A percentile compares a stretch with the other conserved stretches of the same genome.
phyloP scores from a whole-genome alignment of 2,888 invertebrate genomes.

The Glaucopsyche alexis region DNA sequence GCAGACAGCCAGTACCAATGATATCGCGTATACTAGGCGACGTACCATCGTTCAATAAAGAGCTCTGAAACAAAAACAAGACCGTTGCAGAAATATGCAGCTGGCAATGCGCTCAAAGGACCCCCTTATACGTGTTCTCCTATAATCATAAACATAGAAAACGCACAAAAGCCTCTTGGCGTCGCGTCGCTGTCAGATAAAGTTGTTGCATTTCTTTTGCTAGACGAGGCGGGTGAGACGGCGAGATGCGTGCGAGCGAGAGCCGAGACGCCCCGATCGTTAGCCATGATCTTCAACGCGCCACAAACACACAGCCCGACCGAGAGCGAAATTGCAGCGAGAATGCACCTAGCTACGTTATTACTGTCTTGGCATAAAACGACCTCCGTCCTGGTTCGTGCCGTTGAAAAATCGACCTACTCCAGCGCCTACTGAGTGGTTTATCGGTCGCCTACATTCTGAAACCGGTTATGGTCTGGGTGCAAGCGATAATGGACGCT shows the following conservation, averaged over 20 bases:
- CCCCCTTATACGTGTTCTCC: conserved; percentile 73
- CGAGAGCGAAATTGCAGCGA: conserved; percentile 80
- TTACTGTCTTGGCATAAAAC: conserved; percentile 66
- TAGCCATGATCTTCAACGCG: conserved; percentile 81
- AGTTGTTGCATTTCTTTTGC: conserved; percentile 78
- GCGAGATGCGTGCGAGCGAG: conserved; percentile 55
- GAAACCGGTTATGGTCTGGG: conserved; percentile 70
- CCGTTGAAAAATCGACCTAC: conserved; percentile 48
- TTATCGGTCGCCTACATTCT: conserved; percentile 46
- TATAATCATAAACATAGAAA: conserved; percentile 79
- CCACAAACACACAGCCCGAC: conserved; percentile 80
- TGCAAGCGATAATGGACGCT: conserved; percentile 73
- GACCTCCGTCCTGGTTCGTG: conserved; percentile 45
- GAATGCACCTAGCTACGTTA: conserved; percentile 80
- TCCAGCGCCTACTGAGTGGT: conserved; percentile 46
- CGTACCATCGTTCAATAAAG: conserved; percentile 47
- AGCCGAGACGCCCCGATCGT: conserved; percentile 71
- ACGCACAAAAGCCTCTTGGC: conserved; percentile 78
- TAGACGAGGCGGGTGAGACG: conserved; percentile 51
- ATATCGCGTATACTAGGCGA: conserved; percentile 39
- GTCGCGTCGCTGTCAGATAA: conserved; percentile 76
- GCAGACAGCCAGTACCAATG: conserved; percentile 30
- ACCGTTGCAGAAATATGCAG: conserved; percentile 60
- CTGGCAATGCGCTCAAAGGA: conserved; percentile 71
- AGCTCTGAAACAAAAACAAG: conserved; percentile 65